phyloP scores from a whole-genome alignment of 2,797 vertebrate species.

The Chromobotia macracanthus region DNA sequence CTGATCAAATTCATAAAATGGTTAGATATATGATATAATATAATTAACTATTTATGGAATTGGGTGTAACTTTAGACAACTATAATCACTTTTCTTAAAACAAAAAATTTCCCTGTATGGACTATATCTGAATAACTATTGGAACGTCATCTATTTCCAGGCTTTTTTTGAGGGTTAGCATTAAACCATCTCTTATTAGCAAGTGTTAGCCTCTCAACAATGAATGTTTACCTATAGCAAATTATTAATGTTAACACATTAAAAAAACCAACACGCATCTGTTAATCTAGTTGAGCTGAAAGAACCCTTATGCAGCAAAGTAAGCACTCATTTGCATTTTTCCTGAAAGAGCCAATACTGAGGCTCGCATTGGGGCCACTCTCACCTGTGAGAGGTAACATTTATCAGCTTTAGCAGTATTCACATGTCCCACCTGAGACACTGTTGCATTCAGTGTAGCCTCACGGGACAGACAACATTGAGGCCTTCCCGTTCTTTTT shows the following conservation, averaged over 20 bases:
- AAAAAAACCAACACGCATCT: not conserved
- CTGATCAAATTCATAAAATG: too few relatives aligned
- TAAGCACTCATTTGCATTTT: slow-evolving; percentile 21
- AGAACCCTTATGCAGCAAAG: not conserved
- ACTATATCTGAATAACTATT: too few relatives aligned
- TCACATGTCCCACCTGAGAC: slow-evolving; percentile 57
- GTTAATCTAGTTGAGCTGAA: not conserved
- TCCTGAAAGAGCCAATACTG: slow-evolving; percentile 45
- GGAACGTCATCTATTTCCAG: too few relatives aligned
- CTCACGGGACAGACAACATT: slow-evolving; percentile 61
- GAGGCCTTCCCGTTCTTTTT: slow-evolving; percentile 73
- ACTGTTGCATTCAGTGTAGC: slow-evolving; percentile 49
- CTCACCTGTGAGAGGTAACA: slow-evolving; percentile 73
- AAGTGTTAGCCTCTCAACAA: too few relatives aligned
- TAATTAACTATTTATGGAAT: not conserved
- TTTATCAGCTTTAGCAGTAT: slow-evolving; percentile 66
- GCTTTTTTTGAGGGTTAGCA: too few relatives aligned
- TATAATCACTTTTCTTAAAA: not conserved
- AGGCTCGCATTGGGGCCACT: slow-evolving; percentile 58
- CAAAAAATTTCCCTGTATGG: too few relatives aligned
- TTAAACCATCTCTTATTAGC: too few relatives aligned
- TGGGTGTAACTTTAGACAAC: not conserved
- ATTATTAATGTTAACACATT: slow-evolving; percentile 11
- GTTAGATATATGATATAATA: too few relatives aligned
- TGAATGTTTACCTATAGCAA: not conserved